Evolutionary conservation across 2,888 invertebrate species (phyloP).

Genomic region (Nomada ferruginata): DNA sequence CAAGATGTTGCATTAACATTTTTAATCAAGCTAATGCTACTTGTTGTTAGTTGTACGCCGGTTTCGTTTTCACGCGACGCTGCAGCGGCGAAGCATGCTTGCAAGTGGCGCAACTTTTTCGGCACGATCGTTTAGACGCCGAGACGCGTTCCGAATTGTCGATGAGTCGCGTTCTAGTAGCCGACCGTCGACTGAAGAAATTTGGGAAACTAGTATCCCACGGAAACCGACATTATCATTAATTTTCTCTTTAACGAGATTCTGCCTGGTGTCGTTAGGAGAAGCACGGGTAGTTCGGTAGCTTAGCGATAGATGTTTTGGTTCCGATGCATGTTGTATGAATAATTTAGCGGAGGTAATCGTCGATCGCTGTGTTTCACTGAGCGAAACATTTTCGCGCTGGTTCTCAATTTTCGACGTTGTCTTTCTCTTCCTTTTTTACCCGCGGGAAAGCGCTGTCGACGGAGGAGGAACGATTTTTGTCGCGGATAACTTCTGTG

Average conservation of each 20-base stretch:
- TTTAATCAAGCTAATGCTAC: too few relatives aligned
- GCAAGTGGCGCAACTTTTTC: slow-evolving; percentile 26
- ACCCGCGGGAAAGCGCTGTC: neutral
- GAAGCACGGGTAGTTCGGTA: slow-evolving; percentile 39
- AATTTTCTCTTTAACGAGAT: slow-evolving; percentile 6
- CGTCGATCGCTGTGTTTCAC: neutral
- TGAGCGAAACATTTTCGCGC: slow-evolving; percentile 23
- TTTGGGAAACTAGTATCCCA: too few relatives aligned
- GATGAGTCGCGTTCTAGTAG: too few relatives aligned
- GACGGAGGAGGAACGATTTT: neutral
- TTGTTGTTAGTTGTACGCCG: too few relatives aligned
- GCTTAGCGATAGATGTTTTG: slow-evolving; percentile 45
- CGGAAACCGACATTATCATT: slow-evolving; percentile 14
- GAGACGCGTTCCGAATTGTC: neutral
- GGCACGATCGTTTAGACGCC: slow-evolving; percentile 1
- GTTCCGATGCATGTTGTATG: slow-evolving; percentile 48
- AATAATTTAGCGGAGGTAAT: slow-evolving; percentile 30
- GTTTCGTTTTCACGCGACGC: slow-evolving; percentile 9
- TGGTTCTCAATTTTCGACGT: slow-evolving; percentile 59
- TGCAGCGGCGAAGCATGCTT: slow-evolving; percentile 40
- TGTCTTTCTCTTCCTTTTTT: slow-evolving; percentile 40
- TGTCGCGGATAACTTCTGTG: neutral
- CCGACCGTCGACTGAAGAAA: too few relatives aligned
- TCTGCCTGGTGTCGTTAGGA: slow-evolving; percentile 46
- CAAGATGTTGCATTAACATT: too few relatives aligned